Base-by-base conservation (phyloP, 1,140 invertebrate genomes). In the Carcinoscorpius rotundicauda region DNA sequence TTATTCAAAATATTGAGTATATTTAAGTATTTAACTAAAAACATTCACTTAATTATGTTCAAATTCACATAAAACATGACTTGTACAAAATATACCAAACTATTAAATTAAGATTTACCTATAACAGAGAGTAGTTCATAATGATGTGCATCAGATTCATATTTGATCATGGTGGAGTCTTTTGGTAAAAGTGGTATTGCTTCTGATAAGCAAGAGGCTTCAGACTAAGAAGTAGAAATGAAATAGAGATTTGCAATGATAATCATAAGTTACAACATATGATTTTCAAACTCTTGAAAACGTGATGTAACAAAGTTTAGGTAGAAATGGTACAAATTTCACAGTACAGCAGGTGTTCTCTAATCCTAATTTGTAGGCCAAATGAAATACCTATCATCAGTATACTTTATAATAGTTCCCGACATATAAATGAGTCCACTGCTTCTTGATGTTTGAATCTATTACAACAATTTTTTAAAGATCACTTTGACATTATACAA, bases 101-200 rank as follows among this genome's bases (percentile, higher is more conserved):
- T 8, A 55, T 86, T 75, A 65, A 83, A 82, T 58, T 82, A 82
- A 63, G 68, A 72, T 52, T n/a, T 62, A 62, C 61, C 67, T 51
- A 68, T 68, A 6, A 68, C 60, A 10, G 67, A 61, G n/a, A 68
- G 4, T 29, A 75, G 70, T n/a, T 75, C 71, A 63, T 76, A 77
- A 61, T 75, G 71, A 51, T 69, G 67, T 48, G 71, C 49, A 62
- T 73, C 71, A 5, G 75, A 67, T 68, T 74, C 73, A 66, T 73
- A 76, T 6, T 64, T 76, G 51, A 66, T 64, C 66, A 68, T 68
- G 59, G 62, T 68, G 56, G 66, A 61, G 60, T 70, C 69, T 66
- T 70, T 70, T 62, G 69, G 69, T 60, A 70, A 57, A n/a, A 70
- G 69, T 65, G 69, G 69, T 49, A 70, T 70, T 49, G 66, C 67